Conservation (phyloP, 2,113 vertebrate species). For the Rhinogobius similis region DNA sequence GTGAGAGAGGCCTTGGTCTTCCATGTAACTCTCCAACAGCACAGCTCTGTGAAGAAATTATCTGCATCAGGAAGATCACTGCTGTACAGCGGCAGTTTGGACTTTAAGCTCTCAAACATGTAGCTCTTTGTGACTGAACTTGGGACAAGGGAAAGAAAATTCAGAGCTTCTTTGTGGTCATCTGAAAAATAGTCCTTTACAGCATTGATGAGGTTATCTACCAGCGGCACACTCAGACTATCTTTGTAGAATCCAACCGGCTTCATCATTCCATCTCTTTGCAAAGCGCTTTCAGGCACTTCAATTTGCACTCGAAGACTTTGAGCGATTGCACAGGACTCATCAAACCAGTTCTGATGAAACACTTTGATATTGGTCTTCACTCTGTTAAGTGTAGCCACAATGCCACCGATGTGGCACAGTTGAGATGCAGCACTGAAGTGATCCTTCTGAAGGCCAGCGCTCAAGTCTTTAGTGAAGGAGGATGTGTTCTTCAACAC, state of each 20-base stretch:
- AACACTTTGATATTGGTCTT: conserved; percentile 97
- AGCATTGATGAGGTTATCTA: conserved; percentile 92
- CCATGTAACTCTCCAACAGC: conserved; percentile 98
- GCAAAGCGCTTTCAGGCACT: conserved; percentile 83
- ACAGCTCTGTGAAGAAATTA: conserved; percentile 91
- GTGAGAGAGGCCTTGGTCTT: conserved; percentile 94
- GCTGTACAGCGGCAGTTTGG: conserved; percentile 90
- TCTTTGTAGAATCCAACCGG: conserved; percentile 92
- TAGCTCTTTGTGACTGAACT: conserved; percentile 90
- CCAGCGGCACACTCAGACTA: conserved; percentile 84
- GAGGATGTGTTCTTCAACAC: conserved; percentile 89
- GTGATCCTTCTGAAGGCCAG: conserved; percentile 91
- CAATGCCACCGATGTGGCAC: conserved; percentile 88
- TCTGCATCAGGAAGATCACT: conserved; percentile 92
- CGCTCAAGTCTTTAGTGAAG: conserved; percentile 91
- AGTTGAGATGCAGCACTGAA: conserved; percentile 92
- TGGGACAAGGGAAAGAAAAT: conserved; percentile 91
- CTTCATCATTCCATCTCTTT: conserved; percentile 80
- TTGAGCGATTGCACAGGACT: conserved; percentile 86
- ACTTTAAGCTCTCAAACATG: conserved; percentile 85
- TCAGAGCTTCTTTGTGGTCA: conserved; percentile 92
- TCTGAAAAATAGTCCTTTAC: conserved; percentile 96
- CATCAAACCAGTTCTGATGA: conserved; percentile 97
- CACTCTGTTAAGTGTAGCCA: conserved; percentile 91
- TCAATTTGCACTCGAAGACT: conserved; percentile 86